A percentile compares a stretch with the other conserved stretches of the same genome.
Evolutionary conservation across 2,797 vertebrate genomes (phyloP).

Genomic region (Sebastes steindachneri): DNA sequence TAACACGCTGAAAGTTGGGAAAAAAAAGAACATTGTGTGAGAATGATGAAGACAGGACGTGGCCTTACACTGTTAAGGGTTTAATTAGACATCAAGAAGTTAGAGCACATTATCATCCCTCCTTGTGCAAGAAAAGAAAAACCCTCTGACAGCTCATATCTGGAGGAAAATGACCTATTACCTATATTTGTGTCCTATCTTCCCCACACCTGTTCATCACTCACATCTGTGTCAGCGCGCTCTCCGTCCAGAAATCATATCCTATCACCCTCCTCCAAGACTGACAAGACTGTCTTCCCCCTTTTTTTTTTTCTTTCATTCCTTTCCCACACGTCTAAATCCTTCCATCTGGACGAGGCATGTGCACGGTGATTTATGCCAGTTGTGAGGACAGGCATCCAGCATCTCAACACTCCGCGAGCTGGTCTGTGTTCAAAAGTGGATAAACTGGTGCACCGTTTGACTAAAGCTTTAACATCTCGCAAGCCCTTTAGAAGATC

Average conservation of each 20-base stretch:
- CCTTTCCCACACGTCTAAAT: conserved; percentile 55
- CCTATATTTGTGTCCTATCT: conserved; percentile 34
- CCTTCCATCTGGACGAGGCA: conserved; percentile 69
- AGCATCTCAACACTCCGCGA: conserved; percentile 17
- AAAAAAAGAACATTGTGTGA: not conserved
- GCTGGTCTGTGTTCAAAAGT: conserved; percentile 34
- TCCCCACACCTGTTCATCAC: conserved; percentile 55
- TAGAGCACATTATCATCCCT: not conserved
- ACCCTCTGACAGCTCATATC: conserved; percentile 11
- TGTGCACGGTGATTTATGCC: conserved; percentile 15
- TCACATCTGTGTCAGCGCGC: conserved; percentile 13
- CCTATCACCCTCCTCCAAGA: conserved; percentile 39
- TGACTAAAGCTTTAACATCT: conserved; percentile 8
- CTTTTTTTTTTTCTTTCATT: conserved; percentile 57
- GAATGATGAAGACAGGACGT: not conserved
- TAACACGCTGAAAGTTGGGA: not conserved
- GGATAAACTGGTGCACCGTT: conserved; percentile 7
- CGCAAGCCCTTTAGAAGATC: not conserved
- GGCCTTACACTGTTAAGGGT: not conserved
- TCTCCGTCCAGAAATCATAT: conserved; percentile 48
- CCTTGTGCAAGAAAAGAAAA: not conserved
- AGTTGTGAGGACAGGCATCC: conserved; percentile 33
- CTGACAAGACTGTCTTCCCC: conserved; percentile 26
- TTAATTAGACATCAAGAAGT: conserved; percentile 41
- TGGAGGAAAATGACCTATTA: conserved; percentile 36